These are phyloP conservation scores for Rhingia rostrata DNA, from an alignment of 2,888 invertebrate genomes.

Conservation along the genomic window DNA sequence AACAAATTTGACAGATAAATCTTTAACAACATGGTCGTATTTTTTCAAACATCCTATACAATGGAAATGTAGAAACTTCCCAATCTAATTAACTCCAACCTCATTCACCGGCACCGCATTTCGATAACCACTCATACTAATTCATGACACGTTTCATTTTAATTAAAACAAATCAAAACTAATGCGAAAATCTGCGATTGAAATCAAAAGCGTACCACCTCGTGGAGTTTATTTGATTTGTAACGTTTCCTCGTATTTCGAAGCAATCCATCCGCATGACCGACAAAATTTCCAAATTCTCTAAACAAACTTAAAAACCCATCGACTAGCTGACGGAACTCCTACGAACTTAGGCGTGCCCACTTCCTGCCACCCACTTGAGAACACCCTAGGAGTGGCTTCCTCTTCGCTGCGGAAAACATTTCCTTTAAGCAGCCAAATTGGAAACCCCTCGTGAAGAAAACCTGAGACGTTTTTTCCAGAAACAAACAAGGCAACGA, in stretches of 20 bases:
- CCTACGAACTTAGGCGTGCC: background rate
- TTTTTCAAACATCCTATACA: no score
- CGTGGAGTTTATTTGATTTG: constrained; percentile 5
- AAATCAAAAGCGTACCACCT: constrained; percentile 20
- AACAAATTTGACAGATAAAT: no score
- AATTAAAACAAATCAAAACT: constrained; percentile 23
- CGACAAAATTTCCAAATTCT: constrained; percentile 38
- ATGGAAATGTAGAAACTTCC: no score
- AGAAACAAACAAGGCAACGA: constrained; percentile 47
- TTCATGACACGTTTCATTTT: background rate
- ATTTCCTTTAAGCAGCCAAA: constrained; percentile 50
- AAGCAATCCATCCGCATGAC: constrained; percentile 47
- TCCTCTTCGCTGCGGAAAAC: constrained; percentile 26
- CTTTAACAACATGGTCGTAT: no score
- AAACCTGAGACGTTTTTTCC: constrained; percentile 21
- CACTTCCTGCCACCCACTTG: constrained; percentile 2
- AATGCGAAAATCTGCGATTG: constrained; percentile 14
- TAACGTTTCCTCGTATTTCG: constrained; percentile 2
- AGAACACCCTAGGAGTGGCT: constrained; percentile 1
- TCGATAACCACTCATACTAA: background rate
- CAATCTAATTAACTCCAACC: no score
- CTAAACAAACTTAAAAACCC: constrained; percentile 47
- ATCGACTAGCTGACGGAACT: constrained; percentile 4
- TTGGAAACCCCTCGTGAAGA: constrained; percentile 54
- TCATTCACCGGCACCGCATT: no score